Conservation (phyloP, 1,140 invertebrate species). For the Littorina saxatilis region DNA sequence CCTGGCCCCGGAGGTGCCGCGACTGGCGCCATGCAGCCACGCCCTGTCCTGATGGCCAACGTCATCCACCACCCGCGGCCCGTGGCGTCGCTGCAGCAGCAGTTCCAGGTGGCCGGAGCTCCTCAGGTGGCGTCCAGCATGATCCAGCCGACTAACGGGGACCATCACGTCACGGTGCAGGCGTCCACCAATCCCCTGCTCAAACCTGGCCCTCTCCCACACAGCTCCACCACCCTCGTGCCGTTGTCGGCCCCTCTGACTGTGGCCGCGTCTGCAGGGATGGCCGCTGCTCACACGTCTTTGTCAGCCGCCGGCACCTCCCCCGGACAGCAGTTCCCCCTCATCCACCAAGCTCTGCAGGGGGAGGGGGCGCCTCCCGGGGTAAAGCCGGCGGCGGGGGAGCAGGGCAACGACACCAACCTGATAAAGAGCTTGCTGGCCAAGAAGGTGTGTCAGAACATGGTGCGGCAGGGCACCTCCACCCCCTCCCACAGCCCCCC, state of each 20-base stretch:
- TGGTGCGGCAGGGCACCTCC: background rate
- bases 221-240: background rate
- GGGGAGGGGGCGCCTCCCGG: constrained; percentile 16
- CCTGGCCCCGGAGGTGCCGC: constrained; percentile 8
- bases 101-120: constrained; percentile 21
- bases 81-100: constrained; percentile 1
- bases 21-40: background rate
- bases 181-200: background rate
- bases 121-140: constrained; percentile 18
- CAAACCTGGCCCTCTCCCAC: background rate
- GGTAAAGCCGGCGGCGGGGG: background rate
- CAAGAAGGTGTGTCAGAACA: constrained; percentile 82
- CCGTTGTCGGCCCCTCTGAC: background rate
- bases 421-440: constrained; percentile 91
- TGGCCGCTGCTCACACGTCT: background rate
- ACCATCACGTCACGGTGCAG: constrained; percentile 26
- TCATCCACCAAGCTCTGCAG: constrained; percentile 50
- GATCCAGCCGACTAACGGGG: background rate
- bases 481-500: constrained; percentile 24
- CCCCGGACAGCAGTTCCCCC: constrained; percentile 43
- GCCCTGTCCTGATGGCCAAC: background rate
- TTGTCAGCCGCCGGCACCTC: background rate
- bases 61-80: background rate
- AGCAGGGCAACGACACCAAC: constrained; percentile 49
- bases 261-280: too few relatives aligned